Conservation (phyloP, 2,888 invertebrate genomes). For the Lepidochitona cinerea region DNA sequence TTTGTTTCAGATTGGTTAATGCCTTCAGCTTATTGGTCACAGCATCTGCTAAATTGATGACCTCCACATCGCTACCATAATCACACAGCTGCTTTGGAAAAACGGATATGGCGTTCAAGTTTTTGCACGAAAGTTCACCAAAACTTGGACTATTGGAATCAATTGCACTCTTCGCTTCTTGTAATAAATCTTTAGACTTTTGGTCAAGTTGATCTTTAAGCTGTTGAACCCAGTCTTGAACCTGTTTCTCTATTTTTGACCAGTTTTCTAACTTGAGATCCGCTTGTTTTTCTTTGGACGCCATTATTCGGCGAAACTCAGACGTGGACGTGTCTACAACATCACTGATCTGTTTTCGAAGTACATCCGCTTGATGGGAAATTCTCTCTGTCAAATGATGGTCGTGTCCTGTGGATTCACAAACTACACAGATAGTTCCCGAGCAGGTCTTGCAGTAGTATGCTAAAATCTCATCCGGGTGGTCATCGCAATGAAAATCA, state of each 20-base stretch:
- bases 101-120: not conserved
- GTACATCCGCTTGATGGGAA: not conserved
- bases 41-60: not conserved
- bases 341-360: not conserved
- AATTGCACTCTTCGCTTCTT: not conserved
- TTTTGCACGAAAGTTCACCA: not conserved
- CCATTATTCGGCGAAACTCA: not conserved
- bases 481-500: not conserved
- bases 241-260: not conserved
- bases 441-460: not conserved
- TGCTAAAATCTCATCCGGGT: not conserved
- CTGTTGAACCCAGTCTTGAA: not conserved
- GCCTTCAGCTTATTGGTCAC: not conserved
- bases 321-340: not conserved
- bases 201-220: not conserved
- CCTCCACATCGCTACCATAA: not conserved
- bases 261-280: no score
- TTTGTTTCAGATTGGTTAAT: not conserved
- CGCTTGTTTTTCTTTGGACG: not conserved
- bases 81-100: not conserved
- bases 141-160: not conserved
- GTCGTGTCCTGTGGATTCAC: not conserved
- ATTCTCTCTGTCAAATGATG: not conserved
- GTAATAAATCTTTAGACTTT: not conserved
- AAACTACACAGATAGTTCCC: not conserved